Evolutionary conservation across 2,888 invertebrate species (phyloP).

Genomic region (Digitonthophagus gazella): DNA sequence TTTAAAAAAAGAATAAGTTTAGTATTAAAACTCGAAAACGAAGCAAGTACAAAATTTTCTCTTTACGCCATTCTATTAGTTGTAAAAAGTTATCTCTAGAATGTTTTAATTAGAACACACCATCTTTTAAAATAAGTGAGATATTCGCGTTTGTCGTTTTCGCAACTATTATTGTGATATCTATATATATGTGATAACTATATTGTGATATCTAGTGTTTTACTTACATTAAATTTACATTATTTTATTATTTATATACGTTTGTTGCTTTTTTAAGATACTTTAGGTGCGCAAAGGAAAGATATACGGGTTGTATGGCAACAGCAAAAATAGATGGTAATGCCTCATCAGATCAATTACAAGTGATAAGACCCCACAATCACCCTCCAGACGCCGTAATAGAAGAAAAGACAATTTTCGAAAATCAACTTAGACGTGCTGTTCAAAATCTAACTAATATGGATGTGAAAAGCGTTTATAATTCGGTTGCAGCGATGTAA

Average conservation of each 20-base stretch:
- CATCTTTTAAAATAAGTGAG: too few species aligned
- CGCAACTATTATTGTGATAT: too few species aligned
- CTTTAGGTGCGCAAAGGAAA: conserved; percentile 36
- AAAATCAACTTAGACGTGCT: conserved; percentile 26
- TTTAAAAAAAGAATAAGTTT: too few species aligned
- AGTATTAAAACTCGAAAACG: too few species aligned
- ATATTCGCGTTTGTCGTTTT: too few species aligned
- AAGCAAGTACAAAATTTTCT: too few species aligned
- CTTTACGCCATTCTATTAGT: too few species aligned
- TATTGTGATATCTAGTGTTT: too few species aligned
- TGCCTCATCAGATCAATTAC: conserved; percentile 31
- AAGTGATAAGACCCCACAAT: conserved; percentile 36
- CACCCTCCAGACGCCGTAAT: conserved; percentile 38
- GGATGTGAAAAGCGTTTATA: conserved; percentile 34
- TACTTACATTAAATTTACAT: too few species aligned
- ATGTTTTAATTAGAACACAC: too few species aligned
- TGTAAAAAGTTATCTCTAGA: too few species aligned
- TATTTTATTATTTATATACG: neutral
- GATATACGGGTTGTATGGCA: conserved; percentile 35
- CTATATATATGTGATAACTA: too few species aligned
- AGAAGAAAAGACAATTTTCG: conserved; percentile 29
- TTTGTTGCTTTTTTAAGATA: conserved; percentile 34
- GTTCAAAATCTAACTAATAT: conserved; percentile 22
- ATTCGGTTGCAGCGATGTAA: conserved; percentile 35
- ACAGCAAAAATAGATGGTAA: conserved; percentile 35